A percentile compares a stretch with the other conserved stretches of the same genome.
These are phyloP conservation scores for Cyclopterus lumpus DNA, from an alignment of 2,797 vertebrate species.

Conservation along the genomic window DNA sequence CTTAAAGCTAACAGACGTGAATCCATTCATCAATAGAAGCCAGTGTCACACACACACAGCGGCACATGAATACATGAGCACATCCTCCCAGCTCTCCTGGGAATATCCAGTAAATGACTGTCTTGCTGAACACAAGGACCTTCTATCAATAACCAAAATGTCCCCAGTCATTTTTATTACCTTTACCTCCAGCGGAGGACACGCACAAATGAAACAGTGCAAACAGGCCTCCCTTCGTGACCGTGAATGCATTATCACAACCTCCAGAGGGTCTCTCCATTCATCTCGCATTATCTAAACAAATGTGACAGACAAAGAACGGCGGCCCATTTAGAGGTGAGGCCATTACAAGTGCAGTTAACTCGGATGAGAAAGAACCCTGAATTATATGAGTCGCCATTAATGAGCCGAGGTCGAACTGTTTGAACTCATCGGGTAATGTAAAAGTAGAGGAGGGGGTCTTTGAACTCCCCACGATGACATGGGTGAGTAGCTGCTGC, in stretches of 20 bases:
- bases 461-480: constrained; percentile 23
- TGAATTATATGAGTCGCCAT: constrained; percentile 35
- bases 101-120: constrained; percentile 54
- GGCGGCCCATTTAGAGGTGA: constrained; percentile 26
- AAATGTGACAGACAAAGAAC: constrained; percentile 68
- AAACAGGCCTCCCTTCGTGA: constrained; percentile 62
- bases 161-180: constrained; percentile 68
- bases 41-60: neutral
- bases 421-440: constrained; percentile 37
- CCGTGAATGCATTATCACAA: constrained; percentile 77
- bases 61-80: constrained; percentile 34
- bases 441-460: constrained; percentile 23
- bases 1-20: constrained; percentile 24
- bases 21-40: constrained; percentile 45
- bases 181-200: constrained; percentile 57
- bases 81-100: constrained; percentile 39
- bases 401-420: constrained; percentile 45
- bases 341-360: constrained; percentile 45
- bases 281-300: constrained; percentile 80
- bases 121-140: constrained; percentile 53
- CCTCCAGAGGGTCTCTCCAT: constrained; percentile 73
- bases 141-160: constrained; percentile 74
- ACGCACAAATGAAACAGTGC: constrained; percentile 36
- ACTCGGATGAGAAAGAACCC: constrained; percentile 36
- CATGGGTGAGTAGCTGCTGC: constrained; percentile 17